Evolutionary conservation across 2,888 invertebrate species (phyloP).

Genomic region (Craniophora ligustri): DNA sequence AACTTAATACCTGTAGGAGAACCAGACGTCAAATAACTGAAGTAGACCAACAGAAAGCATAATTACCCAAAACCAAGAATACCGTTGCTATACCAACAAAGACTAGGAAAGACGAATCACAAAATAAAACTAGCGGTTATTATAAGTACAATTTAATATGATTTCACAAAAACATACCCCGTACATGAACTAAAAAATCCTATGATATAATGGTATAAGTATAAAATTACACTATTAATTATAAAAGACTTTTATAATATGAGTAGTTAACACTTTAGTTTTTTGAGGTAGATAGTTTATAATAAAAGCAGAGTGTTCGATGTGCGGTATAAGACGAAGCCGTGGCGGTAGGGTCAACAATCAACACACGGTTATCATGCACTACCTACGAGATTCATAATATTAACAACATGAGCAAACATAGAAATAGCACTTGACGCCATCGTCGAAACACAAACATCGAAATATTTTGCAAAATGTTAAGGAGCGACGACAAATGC

Average conservation of each 20-base stretch:
- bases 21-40: constrained; percentile 67
- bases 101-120: constrained; percentile 23
- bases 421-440: constrained; percentile 58
- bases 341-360: constrained; percentile 72
- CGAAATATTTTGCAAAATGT: constrained; percentile 41
- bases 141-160: constrained; percentile 88
- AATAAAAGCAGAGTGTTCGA: constrained; percentile 57
- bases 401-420: constrained; percentile 70
- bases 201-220: constrained; percentile 83
- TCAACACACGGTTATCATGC: constrained; percentile 60
- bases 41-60: constrained; percentile 19
- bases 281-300: constrained; percentile 78
- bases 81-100: constrained; percentile 14
- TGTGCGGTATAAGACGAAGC: constrained; percentile 64
- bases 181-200: constrained; percentile 83
- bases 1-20: constrained; percentile 85
- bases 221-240: constrained; percentile 83
- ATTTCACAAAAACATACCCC: constrained; percentile 87
- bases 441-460: constrained; percentile 57
- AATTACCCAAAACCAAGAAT: constrained; percentile 24
- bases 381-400: constrained; percentile 79
- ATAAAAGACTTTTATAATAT: constrained; percentile 77
- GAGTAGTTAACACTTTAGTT: constrained; percentile 76
- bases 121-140: constrained; percentile 84
- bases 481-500: constrained; percentile 51